phyloP scores from a whole-genome alignment of 2,797 vertebrate genomes.

The Amniataba percoides region DNA sequence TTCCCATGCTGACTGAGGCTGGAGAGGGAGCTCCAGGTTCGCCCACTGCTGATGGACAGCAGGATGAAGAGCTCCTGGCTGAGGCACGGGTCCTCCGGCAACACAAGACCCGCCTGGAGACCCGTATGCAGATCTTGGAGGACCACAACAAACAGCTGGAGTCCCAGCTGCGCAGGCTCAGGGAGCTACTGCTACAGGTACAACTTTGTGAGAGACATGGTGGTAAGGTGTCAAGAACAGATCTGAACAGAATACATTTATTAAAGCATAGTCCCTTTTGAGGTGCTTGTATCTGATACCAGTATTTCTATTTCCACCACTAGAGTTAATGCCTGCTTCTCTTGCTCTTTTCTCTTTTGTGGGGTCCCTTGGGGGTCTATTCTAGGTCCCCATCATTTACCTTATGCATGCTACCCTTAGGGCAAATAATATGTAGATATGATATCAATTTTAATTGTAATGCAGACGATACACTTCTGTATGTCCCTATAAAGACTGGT shows the following conservation, averaged over 20 bases:
- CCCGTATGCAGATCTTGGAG: conserved; percentile 98
- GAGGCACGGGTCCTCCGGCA: conserved; percentile 96
- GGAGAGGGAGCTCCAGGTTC: conserved; percentile 79
- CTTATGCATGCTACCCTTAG: background rate
- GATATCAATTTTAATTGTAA: background rate
- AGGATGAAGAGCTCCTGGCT: conserved; percentile 93
- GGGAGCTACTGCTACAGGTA: conserved; percentile 96
- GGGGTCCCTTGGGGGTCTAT: background rate
- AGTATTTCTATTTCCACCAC: background rate
- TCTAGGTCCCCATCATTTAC: background rate
- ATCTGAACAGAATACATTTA: background rate
- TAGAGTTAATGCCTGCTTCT: background rate
- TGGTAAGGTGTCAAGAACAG: background rate
- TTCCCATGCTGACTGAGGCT: conserved; percentile 87
- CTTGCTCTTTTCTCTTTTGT: background rate
- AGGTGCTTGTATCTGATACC: background rate
- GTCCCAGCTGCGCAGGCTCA: conserved; percentile 93
- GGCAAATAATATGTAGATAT: background rate
- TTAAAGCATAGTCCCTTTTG: background rate
- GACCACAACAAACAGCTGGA: conserved; percentile 99
- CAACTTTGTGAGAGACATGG: background rate
- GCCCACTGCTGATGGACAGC: conserved; percentile 75
- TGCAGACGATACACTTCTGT: background rate
- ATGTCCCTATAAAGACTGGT: background rate
- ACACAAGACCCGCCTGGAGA: conserved; percentile 97